Percentiles rank a stretch among this genome's conserved stretches.
phyloP scores from a whole-genome alignment of 1,140 invertebrate species.

The Pentalonia nigronervosa region DNA sequence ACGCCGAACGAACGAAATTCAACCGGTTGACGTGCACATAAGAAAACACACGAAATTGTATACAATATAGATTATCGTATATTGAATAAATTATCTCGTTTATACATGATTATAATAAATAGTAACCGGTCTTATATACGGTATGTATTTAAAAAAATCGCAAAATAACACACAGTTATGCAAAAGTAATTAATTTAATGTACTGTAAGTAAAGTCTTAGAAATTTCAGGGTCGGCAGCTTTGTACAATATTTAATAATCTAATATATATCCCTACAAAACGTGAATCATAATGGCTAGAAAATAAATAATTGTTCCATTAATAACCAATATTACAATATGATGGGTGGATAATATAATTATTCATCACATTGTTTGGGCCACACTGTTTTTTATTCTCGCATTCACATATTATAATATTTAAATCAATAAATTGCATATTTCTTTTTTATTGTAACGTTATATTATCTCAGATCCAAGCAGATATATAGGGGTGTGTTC shows the following conservation, averaged over 20 bases:
- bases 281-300: not conserved
- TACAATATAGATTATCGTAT: not conserved
- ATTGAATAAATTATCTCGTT: not conserved
- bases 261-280: not conserved
- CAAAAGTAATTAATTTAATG: constrained; percentile 16
- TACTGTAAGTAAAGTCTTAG: not conserved
- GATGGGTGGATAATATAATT: not conserved
- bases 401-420: not conserved
- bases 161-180: not conserved
- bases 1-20: too few species aligned
- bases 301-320: not conserved
- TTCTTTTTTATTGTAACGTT: not conserved
- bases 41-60: too few species aligned
- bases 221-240: constrained; percentile 31
- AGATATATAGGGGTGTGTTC: not conserved
- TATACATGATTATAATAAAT: not conserved
- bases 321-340: not conserved
- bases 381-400: not conserved
- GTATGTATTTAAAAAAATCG: not conserved
- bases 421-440: not conserved
- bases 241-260: not conserved
- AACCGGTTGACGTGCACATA: too few species aligned
- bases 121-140: not conserved
- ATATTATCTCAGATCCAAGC: not conserved
- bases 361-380: not conserved